These are phyloP conservation scores for Callorhinus ursinus DNA, from an alignment of 2,113 vertebrate genomes.

Conservation along the genomic window DNA sequence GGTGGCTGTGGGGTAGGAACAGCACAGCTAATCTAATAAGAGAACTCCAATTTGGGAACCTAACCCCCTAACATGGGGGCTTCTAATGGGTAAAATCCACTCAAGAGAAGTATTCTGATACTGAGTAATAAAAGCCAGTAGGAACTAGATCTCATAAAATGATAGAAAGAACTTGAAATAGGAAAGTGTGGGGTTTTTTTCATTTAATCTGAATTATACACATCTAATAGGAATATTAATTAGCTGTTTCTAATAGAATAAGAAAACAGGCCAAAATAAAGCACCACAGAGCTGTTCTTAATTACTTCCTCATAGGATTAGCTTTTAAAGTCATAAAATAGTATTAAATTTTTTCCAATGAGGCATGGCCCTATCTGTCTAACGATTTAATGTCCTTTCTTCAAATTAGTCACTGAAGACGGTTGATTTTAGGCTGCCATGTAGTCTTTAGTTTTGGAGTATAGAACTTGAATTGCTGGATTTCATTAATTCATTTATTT, in stretches of 20 bases:
- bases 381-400: constrained; percentile 41
- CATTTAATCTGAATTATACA: constrained; percentile 37
- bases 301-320: constrained; percentile 28
- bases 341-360: neutral
- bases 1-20: neutral
- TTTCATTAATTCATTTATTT: constrained; percentile 10
- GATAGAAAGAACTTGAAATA: neutral
- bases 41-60: neutral
- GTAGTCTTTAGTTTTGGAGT: neutral
- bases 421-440: neutral
- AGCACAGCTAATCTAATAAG: neutral
- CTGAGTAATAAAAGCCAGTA: neutral
- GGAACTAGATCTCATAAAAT: neutral
- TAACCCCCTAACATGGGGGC: neutral
- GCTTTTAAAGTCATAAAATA: constrained; percentile 40
- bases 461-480: neutral
- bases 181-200: neutral
- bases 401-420: neutral
- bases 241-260: constrained; percentile 41
- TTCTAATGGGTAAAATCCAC: neutral
- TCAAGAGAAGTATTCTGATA: neutral
- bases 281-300: neutral
- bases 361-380: neutral
- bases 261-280: constrained; percentile 48
- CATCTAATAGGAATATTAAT: constrained; percentile 50